Evolutionary conservation across 2,797 vertebrate genomes (phyloP), one percentile per base, ranked within the genome.

Genomic region (Myripristis jacobus): DNA sequence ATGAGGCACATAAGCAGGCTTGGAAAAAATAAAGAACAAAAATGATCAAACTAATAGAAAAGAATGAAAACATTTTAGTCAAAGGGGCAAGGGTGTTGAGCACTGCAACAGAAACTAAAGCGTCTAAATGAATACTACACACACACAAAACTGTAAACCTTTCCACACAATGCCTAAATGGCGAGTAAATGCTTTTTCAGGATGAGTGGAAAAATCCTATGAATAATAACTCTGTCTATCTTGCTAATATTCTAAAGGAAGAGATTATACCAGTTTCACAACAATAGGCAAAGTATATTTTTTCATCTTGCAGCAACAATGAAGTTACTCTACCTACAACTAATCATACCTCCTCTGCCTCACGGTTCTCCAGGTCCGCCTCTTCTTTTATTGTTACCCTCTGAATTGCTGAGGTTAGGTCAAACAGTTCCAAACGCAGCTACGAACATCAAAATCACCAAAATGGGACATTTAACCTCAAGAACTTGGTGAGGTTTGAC

Each of bases 1-100:
- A 24, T 97, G 97, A 89, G 96, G 96, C 63, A 98, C 91, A 73
- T 96, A 98, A 65, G 94, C 81, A 81, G 87, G 94, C 97, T 97
- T 94, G 92, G 87, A 80, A 70, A 70, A 80, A 56, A 54, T 70
- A 79, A 90, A 92, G 85, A 62, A 82, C 55, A 86, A 86, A 57
- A 21, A 85, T 52, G 11, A 60, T 18, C 2, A 59, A 59, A 44
- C 36, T 44, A 41, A 41, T 3, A 13, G 36, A 41, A 41, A 41
- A 41, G 36, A 36, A 6, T 2, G 34, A 29, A 29, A 29, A 29
- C 27, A 29, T 29, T 29, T 29, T 29, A 29, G 27, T 29, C 6
- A 29, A 29, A 29, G 34, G 36, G 3, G 11, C 15, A 11, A 41
- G 3, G 3, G 12, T n/a, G n/a, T n/a, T n/a, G n/a, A n/a, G n/a